These are phyloP conservation scores for Philereme transversata DNA, from an alignment of 2,888 invertebrate species.

Conservation along the genomic window DNA sequence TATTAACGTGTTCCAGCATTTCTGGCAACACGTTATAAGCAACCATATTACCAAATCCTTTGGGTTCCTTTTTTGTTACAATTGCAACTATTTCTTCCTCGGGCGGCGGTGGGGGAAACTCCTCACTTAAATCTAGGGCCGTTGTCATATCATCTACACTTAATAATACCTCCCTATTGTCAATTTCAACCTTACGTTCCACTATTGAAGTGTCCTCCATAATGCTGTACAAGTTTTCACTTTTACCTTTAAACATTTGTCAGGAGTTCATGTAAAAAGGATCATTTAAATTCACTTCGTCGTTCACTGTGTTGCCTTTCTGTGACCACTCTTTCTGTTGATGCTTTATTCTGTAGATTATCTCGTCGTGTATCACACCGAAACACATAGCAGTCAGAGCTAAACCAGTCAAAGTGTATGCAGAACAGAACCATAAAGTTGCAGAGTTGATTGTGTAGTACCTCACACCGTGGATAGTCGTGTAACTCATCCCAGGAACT, in stretches of 20 bases:
- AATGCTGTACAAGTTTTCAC: slow-evolving; percentile 83
- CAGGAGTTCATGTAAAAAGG: slow-evolving; percentile 89
- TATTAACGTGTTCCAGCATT: slow-evolving; percentile 77
- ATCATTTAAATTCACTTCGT: slow-evolving; percentile 86
- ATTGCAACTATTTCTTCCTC: slow-evolving; percentile 81
- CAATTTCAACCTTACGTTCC: slow-evolving; percentile 77
- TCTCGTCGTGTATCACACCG: slow-evolving; percentile 94
- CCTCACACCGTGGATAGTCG: slow-evolving; percentile 78
- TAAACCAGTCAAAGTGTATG: slow-evolving; percentile 93
- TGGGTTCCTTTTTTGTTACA: slow-evolving; percentile 79
- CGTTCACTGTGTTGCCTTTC: slow-evolving; percentile 86
- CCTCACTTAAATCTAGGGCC: slow-evolving; percentile 59
- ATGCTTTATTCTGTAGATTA: slow-evolving; percentile 91
- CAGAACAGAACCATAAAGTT: slow-evolving; percentile 94
- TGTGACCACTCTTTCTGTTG: slow-evolving; percentile 86
- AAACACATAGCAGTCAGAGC: slow-evolving; percentile 96
- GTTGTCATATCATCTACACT: slow-evolving; percentile 78
- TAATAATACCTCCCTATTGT: slow-evolving; percentile 79
- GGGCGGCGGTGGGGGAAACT: slow-evolving; percentile 71
- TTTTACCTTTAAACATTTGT: slow-evolving; percentile 87
- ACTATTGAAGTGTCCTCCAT: slow-evolving; percentile 78
- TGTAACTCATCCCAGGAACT: slow-evolving; percentile 87
- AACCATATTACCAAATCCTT: slow-evolving; percentile 79
- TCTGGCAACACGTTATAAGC: slow-evolving; percentile 80
- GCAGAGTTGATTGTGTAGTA: slow-evolving; percentile 85